Evolutionary conservation across 2,113 vertebrate genomes (phyloP).

Genomic region (Thomomys bottae): DNA sequence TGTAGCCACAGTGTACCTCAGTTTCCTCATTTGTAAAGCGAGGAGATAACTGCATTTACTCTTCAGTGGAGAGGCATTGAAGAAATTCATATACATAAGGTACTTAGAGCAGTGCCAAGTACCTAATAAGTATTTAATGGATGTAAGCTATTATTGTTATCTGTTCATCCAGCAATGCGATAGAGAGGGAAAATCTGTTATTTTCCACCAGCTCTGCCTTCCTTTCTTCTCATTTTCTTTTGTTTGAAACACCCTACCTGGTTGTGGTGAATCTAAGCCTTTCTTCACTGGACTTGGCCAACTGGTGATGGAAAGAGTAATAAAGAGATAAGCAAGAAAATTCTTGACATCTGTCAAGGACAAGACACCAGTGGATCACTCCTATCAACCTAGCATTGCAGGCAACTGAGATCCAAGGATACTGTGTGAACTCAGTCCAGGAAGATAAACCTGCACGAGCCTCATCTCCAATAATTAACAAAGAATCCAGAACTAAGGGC

Average conservation of each 20-base stretch:
- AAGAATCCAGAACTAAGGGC: no score
- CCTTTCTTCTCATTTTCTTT: conserved; percentile 46
- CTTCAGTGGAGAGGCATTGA: conserved; percentile 42
- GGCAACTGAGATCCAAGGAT: no score
- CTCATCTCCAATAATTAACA: no score
- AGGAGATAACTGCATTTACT: conserved; percentile 22
- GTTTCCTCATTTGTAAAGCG: conserved; percentile 14
- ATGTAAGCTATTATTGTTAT: conserved; percentile 57
- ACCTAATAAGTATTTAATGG: conserved; percentile 62
- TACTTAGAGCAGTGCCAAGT: conserved; percentile 24
- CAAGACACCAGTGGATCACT: no score
- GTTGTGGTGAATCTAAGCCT: neutral
- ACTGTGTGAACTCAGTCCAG: no score
- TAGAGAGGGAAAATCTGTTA: conserved; percentile 17
- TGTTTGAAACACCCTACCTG: neutral
- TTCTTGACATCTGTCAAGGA: no score
- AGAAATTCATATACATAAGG: conserved; percentile 53
- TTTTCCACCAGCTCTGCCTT: conserved; percentile 40
- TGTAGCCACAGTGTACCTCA: neutral
- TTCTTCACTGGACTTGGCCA: neutral
- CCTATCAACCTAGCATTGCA: no score
- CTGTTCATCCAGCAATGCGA: conserved; percentile 12
- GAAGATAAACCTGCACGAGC: no score
- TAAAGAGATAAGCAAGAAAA: no score
- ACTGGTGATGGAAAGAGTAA: neutral